Evolutionary conservation across 2,113 vertebrate genomes (phyloP).

Genomic region (Recurvirostra avosetta): DNA sequence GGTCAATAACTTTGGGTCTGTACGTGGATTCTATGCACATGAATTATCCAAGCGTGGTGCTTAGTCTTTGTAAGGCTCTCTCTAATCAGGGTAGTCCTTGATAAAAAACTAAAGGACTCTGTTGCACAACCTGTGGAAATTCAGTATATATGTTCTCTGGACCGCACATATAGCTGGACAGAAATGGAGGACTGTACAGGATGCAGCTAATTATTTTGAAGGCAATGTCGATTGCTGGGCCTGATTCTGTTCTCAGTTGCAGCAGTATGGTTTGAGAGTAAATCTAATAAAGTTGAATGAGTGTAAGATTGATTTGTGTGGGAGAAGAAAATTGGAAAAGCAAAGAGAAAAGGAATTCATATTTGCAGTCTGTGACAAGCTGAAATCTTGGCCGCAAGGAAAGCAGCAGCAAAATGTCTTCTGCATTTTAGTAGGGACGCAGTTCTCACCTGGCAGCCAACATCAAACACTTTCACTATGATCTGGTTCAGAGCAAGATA

Average conservation of each 20-base stretch:
- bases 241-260: constrained; percentile 47
- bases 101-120: not conserved
- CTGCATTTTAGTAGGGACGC: not conserved
- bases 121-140: not conserved
- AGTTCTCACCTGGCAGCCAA: not conserved
- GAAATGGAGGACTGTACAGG: not conserved
- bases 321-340: not conserved
- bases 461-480: not conserved
- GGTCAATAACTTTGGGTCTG: not conserved
- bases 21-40: constrained; percentile 35
- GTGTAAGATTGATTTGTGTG: not conserved
- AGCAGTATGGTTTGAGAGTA: not conserved
- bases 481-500: not conserved
- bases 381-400: not conserved
- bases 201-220: not conserved
- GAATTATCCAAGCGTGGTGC: constrained; percentile 19
- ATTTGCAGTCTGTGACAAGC: not conserved
- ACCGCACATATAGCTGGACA: not conserved
- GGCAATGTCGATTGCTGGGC: not conserved
- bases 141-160: not conserved
- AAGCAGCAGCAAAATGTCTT: not conserved
- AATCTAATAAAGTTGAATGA: not conserved
- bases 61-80: not conserved
- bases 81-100: not conserved
- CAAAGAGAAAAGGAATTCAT: not conserved